Evolutionary conservation across 2,888 invertebrate genomes (phyloP).

Genomic region (Macrosiphum euphorbiae): DNA sequence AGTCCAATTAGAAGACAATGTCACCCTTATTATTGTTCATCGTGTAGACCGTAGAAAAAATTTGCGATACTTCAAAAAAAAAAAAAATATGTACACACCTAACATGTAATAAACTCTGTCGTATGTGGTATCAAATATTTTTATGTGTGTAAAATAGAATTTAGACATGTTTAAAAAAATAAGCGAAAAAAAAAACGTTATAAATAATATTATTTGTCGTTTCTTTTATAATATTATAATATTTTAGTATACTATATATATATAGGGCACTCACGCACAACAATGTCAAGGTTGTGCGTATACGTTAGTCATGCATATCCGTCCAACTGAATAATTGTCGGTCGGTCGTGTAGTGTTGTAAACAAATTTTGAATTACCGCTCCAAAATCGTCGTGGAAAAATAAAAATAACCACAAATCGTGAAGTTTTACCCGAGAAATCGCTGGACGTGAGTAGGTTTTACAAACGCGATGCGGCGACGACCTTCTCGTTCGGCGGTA

Average conservation of each 20-base stretch:
- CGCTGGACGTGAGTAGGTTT: constrained; percentile 36
- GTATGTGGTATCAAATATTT: neutral
- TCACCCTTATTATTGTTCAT: constrained; percentile 46
- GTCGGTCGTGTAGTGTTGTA: neutral
- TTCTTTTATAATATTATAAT: neutral
- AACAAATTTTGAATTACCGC: constrained; percentile 17
- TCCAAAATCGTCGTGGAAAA: neutral
- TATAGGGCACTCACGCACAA: neutral
- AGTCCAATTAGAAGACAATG: constrained; percentile 52
- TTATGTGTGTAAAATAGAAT: neutral
- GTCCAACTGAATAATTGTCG: constrained; percentile 24
- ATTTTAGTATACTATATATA: neutral
- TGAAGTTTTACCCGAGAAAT: neutral
- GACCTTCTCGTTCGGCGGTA: constrained; percentile 1
- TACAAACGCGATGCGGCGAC: constrained; percentile 18
- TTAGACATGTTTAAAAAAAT: neutral
- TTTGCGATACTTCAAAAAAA: neutral
- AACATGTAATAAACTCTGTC: neutral
- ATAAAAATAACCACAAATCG: constrained; percentile 34
- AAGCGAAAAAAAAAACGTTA: constrained; percentile 6
- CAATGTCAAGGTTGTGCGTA: constrained; percentile 58
- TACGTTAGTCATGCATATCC: constrained; percentile 52
- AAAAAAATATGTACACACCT: neutral
- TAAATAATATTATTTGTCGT: neutral
- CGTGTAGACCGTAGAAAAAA: neutral